A percentile compares a stretch with the other conserved stretches of the same genome.
phyloP scores from a whole-genome alignment of 1,140 invertebrate genomes.

The Bombyx mori region DNA sequence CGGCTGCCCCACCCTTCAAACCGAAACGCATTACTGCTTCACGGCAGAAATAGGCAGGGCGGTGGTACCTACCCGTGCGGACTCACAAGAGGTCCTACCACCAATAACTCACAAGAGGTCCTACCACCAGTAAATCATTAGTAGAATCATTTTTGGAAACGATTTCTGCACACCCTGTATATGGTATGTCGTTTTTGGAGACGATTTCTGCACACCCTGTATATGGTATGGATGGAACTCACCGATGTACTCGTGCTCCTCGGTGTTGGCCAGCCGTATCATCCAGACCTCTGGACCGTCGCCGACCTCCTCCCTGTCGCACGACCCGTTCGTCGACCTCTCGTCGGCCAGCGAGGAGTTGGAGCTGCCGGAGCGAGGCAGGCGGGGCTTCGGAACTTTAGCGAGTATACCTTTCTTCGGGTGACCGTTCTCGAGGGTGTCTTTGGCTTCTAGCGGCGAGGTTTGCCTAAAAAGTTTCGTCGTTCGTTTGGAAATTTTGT shows the following conservation, averaged over 20 bases:
- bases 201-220: too few species aligned
- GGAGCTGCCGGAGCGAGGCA: slow-evolving; percentile 36
- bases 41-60: too few species aligned
- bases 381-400: slow-evolving; percentile 42
- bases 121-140: too few species aligned
- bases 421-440: slow-evolving; percentile 39
- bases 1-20: too few species aligned
- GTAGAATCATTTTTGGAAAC: too few species aligned
- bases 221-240: slow-evolving; percentile 10
- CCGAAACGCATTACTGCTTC: too few species aligned
- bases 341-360: slow-evolving; percentile 29
- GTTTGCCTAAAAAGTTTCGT: slow-evolving; percentile 10
- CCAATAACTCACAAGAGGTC: too few species aligned
- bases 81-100: too few species aligned
- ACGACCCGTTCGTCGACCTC: slow-evolving; percentile 18
- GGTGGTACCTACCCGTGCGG: too few species aligned
- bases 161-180: too few species aligned
- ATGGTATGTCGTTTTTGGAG: too few species aligned
- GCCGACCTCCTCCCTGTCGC: slow-evolving; percentile 12
- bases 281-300: slow-evolving; percentile 53
- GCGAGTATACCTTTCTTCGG: slow-evolving; percentile 42
- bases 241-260: slow-evolving; percentile 62
- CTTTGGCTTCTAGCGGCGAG: slow-evolving; percentile 29
- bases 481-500: neutral
- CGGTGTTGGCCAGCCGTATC: slow-evolving; percentile 52